A percentile compares a stretch with the other conserved stretches of the same genome.
Conservation (phyloP, 1,140 invertebrate species). For the Calliopsis andreniformis region DNA sequence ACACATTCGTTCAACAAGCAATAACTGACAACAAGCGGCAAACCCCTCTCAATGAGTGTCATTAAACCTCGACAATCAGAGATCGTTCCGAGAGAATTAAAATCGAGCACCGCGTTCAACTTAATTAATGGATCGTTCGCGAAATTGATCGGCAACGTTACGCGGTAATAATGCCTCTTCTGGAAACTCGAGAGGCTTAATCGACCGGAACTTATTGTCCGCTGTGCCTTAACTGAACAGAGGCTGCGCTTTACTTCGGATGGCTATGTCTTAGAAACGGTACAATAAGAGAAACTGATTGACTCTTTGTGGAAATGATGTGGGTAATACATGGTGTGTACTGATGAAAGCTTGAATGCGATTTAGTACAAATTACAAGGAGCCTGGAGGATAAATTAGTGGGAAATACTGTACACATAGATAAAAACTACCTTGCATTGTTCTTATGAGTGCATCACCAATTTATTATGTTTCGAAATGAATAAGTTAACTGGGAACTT, state of each 20-base stretch:
- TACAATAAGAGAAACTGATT: background rate
- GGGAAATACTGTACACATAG: too few species aligned
- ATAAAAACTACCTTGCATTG: too few species aligned
- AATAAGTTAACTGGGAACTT: too few species aligned
- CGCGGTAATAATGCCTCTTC: background rate
- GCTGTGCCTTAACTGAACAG: background rate
- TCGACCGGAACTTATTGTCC: constrained; percentile 5
- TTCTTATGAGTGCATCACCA: too few species aligned
- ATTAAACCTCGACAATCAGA: constrained; percentile 11
- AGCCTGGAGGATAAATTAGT: too few species aligned
- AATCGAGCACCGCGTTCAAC: background rate
- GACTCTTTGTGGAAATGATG: background rate
- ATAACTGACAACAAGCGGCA: constrained; percentile 32
- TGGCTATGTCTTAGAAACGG: too few species aligned
- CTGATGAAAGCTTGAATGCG: too few species aligned
- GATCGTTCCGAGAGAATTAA: background rate
- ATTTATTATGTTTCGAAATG: too few species aligned
- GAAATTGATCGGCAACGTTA: constrained; percentile 25
- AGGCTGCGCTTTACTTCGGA: background rate
- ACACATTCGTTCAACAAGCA: constrained; percentile 37
- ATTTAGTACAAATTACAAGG: too few species aligned
- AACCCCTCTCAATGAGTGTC: constrained; percentile 3
- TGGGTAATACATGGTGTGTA: too few species aligned
- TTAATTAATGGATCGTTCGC: constrained; percentile 28
- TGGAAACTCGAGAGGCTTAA: constrained; percentile 1